Evolutionary conservation across 2,113 vertebrate species (phyloP).

Genomic region (Crotalus viridis): DNA sequence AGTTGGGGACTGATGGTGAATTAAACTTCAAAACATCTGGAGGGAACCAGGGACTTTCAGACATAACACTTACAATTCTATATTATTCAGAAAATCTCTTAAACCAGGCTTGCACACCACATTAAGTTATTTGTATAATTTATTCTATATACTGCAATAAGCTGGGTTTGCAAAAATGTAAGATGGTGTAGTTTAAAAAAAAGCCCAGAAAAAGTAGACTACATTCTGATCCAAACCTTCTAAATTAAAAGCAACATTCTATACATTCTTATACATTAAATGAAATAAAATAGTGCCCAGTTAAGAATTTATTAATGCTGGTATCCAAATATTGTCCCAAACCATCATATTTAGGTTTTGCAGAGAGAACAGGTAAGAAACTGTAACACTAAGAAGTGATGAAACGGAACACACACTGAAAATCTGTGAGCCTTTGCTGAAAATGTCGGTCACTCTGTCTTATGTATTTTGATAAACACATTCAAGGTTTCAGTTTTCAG

Average conservation of each 20-base stretch:
- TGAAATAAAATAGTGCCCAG: not conserved
- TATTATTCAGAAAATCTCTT: not conserved
- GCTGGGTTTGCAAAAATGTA: too few species aligned
- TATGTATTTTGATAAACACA: not conserved
- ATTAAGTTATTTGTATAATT: too few species aligned
- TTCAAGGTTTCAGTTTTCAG: not conserved
- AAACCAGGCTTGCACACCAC: too few species aligned
- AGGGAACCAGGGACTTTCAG: not conserved
- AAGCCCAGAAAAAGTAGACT: too few species aligned
- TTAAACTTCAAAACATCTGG: too few species aligned
- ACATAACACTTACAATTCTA: not conserved
- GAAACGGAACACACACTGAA: not conserved
- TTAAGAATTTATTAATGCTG: not conserved
- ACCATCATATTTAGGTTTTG: not conserved
- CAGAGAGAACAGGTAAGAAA: not conserved
- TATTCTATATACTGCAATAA: too few species aligned
- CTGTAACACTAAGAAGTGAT: not conserved
- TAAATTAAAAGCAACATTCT: not conserved
- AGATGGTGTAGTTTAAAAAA: too few species aligned
- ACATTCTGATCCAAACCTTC: not conserved
- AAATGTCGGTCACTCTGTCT: too few species aligned
- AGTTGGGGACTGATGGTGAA: too few species aligned
- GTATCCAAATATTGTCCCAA: not conserved
- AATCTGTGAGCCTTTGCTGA: not conserved
- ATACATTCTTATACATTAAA: not conserved